Evolutionary conservation across 2,113 vertebrate genomes (phyloP), one percentile per base, ranked within the genome.

Genomic region (Alexandromys fortis): DNA sequence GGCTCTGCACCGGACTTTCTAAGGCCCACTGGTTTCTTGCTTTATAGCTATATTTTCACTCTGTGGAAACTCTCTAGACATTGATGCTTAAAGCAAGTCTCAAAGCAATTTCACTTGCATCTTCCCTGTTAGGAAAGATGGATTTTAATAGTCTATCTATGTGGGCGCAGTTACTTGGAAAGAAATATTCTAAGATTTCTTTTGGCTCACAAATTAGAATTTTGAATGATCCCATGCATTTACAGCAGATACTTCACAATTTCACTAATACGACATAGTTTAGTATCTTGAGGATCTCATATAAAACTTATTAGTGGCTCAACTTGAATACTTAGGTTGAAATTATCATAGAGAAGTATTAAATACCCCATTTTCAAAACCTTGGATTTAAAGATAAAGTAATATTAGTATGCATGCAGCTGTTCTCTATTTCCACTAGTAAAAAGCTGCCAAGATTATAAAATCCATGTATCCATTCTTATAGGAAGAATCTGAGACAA

Each of bases 141-240:
- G 92, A 93, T 94, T 96, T 55, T 94, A 97, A 96, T 97, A 90
- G 79, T 82, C 3, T 87, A 91, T 96, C 95, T 96, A 28, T 67
- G 28, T 67, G 30, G 5, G 47, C 7, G 1, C n/a, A 91, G 45
- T 82, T 70, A 63, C 55, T 22, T 49, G 11, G 24, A 30, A 28
- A 73, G 30, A 97, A 86, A 96, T 90, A 16, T 35, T 65, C 22
- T 6, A 0, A 96, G 93, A 61, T 86, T 79, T 30, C 22, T 97
- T 87, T 9, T 77, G 92, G 72, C 19, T 79, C 30, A 94, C 72
- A 96, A 61, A 73, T 65, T 47, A 61, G 55, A 12, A 13, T 2
- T 35, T 42, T 76, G 7, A 72, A 67, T 21, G 67, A 2, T 78
- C 5, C 2, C 35, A 14, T 0, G 7, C 30, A 70, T 89, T 72